Percentiles rank a stretch among this genome's conserved stretches.
phyloP scores from a whole-genome alignment of 2,113 vertebrate genomes.

The Leiothrix lutea region DNA sequence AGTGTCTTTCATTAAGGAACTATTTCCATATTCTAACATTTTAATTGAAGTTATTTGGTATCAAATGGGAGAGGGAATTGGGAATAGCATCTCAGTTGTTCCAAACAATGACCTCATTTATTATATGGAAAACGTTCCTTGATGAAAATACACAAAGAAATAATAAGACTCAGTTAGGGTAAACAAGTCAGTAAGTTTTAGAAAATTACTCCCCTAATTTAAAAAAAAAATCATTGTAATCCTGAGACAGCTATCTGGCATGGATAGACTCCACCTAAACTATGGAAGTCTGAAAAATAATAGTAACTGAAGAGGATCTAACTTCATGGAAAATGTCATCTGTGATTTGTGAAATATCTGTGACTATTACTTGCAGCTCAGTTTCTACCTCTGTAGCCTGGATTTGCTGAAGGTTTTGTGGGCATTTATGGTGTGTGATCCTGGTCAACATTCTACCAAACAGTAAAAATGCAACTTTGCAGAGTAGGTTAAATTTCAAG shows the following conservation, averaged over 20 bases:
- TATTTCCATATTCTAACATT: not conserved
- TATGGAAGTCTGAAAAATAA: not conserved
- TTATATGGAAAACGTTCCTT: not conserved
- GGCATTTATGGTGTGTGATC: fast-evolving
- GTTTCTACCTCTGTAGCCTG: not conserved
- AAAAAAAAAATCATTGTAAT: not conserved
- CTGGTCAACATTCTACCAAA: not conserved
- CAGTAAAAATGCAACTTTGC: not conserved
- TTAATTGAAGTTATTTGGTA: not conserved
- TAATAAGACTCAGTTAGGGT: not conserved
- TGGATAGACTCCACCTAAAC: not conserved
- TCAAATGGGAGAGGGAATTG: conserved; percentile 1
- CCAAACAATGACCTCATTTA: not conserved
- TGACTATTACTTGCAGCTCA: not conserved
- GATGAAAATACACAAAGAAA: not conserved
- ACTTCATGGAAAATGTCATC: not conserved
- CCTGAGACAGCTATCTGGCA: not conserved
- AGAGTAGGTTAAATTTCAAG: not conserved
- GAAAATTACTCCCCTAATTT: not conserved
- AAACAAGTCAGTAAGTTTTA: not conserved
- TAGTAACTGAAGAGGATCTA: not conserved
- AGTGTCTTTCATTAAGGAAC: not conserved
- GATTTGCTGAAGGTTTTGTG: not conserved
- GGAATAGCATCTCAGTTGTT: not conserved
- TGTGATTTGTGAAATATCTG: not conserved